phyloP scores from a whole-genome alignment of 2,888 invertebrate species.

The Smittia aterrima region DNA sequence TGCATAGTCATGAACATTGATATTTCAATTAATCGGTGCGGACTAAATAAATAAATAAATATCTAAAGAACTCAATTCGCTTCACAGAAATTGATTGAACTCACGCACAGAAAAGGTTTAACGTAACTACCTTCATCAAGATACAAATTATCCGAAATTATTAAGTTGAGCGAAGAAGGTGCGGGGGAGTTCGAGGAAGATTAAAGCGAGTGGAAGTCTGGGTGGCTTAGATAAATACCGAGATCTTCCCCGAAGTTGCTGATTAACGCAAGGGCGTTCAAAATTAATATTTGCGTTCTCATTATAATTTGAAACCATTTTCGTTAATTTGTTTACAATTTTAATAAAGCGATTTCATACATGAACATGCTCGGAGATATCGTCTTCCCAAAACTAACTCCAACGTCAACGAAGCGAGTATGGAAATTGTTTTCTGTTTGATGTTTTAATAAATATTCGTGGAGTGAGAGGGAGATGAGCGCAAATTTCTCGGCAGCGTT shows the following conservation, averaged over 20 bases:
- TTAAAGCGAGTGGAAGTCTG: too few species aligned
- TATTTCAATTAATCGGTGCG: conserved; percentile 15
- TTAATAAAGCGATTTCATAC: background rate
- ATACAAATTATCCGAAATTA: conserved; percentile 2
- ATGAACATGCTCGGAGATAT: background rate
- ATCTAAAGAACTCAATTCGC: too few species aligned
- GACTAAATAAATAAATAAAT: background rate
- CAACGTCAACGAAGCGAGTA: too few species aligned
- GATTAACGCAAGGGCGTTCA: too few species aligned
- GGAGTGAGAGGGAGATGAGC: too few species aligned
- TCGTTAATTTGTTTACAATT: background rate
- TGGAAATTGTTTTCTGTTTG: too few species aligned
- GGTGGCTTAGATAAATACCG: too few species aligned
- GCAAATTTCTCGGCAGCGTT: too few species aligned
- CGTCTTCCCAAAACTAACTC: too few species aligned
- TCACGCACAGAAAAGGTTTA: background rate
- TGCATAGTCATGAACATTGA: background rate
- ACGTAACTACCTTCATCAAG: background rate
- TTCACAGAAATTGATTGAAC: background rate
- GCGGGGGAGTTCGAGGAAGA: too few species aligned
- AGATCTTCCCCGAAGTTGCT: too few species aligned
- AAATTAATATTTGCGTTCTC: background rate
- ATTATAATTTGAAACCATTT: conserved; percentile 7
- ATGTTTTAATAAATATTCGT: too few species aligned
- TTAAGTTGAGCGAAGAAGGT: background rate